Evolutionary conservation across 2,888 invertebrate species (phyloP).

Genomic region (Iselma pallidipennis): DNA sequence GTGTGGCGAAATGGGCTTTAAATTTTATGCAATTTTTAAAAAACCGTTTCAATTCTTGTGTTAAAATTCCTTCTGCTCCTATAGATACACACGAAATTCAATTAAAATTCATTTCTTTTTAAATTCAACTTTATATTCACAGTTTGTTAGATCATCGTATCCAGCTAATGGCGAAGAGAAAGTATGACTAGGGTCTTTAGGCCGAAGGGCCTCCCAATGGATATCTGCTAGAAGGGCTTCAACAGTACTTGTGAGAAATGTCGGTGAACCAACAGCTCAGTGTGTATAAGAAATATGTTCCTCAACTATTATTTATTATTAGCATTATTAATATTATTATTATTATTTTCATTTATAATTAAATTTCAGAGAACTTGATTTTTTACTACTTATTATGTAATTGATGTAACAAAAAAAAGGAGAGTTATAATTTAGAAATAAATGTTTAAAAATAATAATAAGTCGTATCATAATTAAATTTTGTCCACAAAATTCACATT

Average conservation of each 20-base stretch:
- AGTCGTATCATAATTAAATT: background rate
- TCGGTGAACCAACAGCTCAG: slow-evolving; percentile 43
- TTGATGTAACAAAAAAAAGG: too few relatives aligned
- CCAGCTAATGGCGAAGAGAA: slow-evolving; percentile 75
- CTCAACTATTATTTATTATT: background rate
- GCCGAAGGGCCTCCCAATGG: slow-evolving; percentile 50
- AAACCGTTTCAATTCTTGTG: too few relatives aligned
- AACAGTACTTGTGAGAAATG: slow-evolving; percentile 45
- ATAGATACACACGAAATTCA: too few relatives aligned
- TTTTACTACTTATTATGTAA: background rate
- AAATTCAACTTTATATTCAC: slow-evolving; percentile 39
- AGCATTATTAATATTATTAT: background rate
- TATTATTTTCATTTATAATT: background rate
- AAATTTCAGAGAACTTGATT: background rate
- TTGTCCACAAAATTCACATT: too few relatives aligned
- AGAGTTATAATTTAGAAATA: background rate
- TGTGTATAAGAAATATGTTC: slow-evolving; percentile 35
- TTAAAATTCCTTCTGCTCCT: too few relatives aligned
- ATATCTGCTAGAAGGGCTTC: slow-evolving; percentile 47
- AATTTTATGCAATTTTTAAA: too few relatives aligned
- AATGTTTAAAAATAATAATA: background rate
- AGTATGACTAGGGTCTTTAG: slow-evolving; percentile 73
- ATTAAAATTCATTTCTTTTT: slow-evolving; percentile 1
- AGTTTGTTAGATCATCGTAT: slow-evolving; percentile 80
- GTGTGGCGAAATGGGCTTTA: too few relatives aligned